These are phyloP conservation scores for Girardia tigrina DNA, from an alignment of 2,888 invertebrate species.

Conservation along the genomic window DNA sequence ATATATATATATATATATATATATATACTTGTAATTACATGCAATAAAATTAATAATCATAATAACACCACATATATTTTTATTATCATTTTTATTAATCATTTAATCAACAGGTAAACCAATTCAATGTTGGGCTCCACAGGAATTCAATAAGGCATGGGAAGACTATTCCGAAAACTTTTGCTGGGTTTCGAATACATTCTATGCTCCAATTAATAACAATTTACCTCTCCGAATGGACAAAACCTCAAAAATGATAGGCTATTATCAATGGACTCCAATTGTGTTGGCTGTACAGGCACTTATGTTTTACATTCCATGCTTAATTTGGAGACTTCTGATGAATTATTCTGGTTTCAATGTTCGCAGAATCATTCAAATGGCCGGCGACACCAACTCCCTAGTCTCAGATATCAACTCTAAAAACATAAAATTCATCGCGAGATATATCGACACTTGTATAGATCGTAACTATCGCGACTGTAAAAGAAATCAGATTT, in stretches of 20 bases:
- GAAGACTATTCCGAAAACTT: constrained; percentile 18
- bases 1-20: no score
- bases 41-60: no score
- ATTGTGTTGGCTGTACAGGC: constrained; percentile 51
- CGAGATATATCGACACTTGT: constrained; percentile 36
- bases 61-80: no score
- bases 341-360: constrained; percentile 53
- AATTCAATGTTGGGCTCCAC: constrained; percentile 23
- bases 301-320: constrained; percentile 52
- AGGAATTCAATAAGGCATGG: constrained; percentile 8
- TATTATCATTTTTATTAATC: no score
- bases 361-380: constrained; percentile 44
- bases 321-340: constrained; percentile 52
- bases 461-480: constrained; percentile 32
- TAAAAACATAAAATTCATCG: constrained; percentile 36
- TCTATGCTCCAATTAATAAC: constrained; percentile 1
- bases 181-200: constrained; percentile 8
- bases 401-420: constrained; percentile 30
- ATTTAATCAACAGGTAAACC: not conserved
- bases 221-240: constrained; percentile 6
- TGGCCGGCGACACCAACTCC: constrained; percentile 41
- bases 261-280: constrained; percentile 51
- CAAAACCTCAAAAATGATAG: constrained; percentile 30
- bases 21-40: no score
- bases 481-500: constrained; percentile 24